Base-by-base conservation (phyloP, 2,113 vertebrate species). In the Pseudolaguvia tuberculata region DNA sequence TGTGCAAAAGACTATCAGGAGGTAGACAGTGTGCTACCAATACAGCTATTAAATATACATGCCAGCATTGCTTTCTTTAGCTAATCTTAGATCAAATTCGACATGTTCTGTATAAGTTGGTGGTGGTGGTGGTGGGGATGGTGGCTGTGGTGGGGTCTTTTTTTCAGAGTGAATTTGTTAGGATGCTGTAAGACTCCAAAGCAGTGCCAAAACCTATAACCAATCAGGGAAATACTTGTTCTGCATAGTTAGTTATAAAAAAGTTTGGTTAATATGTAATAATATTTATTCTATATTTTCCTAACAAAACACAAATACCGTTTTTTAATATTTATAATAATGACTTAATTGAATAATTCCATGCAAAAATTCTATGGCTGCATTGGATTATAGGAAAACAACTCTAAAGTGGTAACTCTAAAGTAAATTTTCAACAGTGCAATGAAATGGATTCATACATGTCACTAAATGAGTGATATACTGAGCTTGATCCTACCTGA, bases 401-500 rank as follows among this genome's bases (percentile, higher is more conserved):
- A 21, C 31, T 35, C 31, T 35, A 35, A 35, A 35, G n/a, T n/a
- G 23, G 29, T 3, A 59, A 61, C 29, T 39, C 9, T 35, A 25
- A 35, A 61, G n/a, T 45, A 9, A 63, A 45, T 14, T 1, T 63
- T 7, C 14, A 45, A 9, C 17, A 35, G 57, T 59, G 17, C 57
- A 35, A 35, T 59, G 42, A 21, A 42, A 45, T 63, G 12, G 7
- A 5, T 25, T 4, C 3, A 48, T 48, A 21, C n/a, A 63, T n/a
- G 13, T 63, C 14, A 13, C 20, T 23, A 35, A 10, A 17, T 48
- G 23, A 14, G 35, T 45, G 15, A 23, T 65, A 14, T 47, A 65
- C 9, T 2, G 27, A 1, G 14, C 39, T 21, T 3, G 27, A n/a
- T 55, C 50, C 10, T 42, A 58, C 79, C 69, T 81, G 72, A n/a